phyloP scores from a whole-genome alignment of 2,113 vertebrate genomes.

The Etheostoma spectabile region DNA sequence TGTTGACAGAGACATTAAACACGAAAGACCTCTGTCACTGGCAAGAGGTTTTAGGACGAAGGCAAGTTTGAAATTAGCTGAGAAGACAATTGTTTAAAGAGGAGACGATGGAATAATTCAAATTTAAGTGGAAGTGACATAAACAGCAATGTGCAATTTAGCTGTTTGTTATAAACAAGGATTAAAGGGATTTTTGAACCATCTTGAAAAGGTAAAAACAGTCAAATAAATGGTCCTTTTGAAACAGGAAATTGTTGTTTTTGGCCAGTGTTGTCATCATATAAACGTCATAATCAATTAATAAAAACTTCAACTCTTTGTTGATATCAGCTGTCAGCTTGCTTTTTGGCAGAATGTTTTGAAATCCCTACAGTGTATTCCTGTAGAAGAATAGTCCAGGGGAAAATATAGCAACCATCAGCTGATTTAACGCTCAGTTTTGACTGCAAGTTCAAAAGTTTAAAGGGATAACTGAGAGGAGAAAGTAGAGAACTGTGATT shows the following conservation, averaged over 20 bases:
- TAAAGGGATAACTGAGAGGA: constrained; percentile 30
- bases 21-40: constrained; percentile 57
- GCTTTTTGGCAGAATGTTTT: not conserved
- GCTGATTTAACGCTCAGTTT: constrained; percentile 27
- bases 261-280: not conserved
- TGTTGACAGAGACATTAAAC: constrained; percentile 79
- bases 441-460: constrained; percentile 34
- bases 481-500: constrained; percentile 54
- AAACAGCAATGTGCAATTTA: not conserved
- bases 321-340: constrained; percentile 13
- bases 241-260: constrained; percentile 5
- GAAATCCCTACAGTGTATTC: not conserved
- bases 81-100: constrained; percentile 8
- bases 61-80: constrained; percentile 6
- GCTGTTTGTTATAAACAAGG: not conserved
- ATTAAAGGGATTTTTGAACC: not conserved
- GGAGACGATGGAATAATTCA: constrained; percentile 11
- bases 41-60: constrained; percentile 36
- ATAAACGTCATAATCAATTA: not conserved
- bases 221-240: not conserved
- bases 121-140: constrained; percentile 11
- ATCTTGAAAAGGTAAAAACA: not conserved
- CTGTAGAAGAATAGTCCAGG: not conserved
- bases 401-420: not conserved
- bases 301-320: not conserved